A percentile compares a stretch with the other conserved stretches of the same genome.
Conservation (phyloP, 1,140 invertebrate genomes). For the Drosophila guanche region DNA sequence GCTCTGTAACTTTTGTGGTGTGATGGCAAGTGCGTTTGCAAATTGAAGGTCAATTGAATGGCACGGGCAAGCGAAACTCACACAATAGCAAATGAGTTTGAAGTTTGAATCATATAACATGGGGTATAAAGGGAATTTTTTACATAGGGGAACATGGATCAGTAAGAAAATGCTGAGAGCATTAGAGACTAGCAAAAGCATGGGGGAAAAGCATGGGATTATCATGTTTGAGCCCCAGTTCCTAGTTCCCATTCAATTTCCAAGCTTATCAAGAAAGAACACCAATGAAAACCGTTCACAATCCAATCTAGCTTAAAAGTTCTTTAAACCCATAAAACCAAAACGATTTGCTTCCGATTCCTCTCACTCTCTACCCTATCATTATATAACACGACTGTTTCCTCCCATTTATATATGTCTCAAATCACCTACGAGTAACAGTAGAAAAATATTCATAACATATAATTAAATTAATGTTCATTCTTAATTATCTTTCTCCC, state of each 20-base stretch:
- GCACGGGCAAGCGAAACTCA: conserved; percentile 38
- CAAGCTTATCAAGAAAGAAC: too few species aligned
- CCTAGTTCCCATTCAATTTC: too few species aligned
- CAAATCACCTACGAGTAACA: conserved; percentile 15
- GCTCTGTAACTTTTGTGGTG: conserved; percentile 33
- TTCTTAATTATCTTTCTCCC: conserved; percentile 17
- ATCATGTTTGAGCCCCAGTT: too few species aligned
- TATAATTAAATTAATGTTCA: conserved; percentile 35
- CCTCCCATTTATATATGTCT: conserved; percentile 8
- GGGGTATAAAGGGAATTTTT: background rate
- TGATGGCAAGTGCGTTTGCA: conserved; percentile 54
- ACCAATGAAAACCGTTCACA: too few species aligned
- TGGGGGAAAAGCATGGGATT: too few species aligned
- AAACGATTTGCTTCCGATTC: too few species aligned
- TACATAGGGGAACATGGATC: too few species aligned
- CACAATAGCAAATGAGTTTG: background rate
- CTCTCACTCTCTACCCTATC: background rate
- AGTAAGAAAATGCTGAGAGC: background rate
- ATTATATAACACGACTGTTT: conserved; percentile 17
- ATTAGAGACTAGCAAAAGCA: background rate
- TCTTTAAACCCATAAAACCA: too few species aligned
- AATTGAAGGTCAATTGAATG: conserved; percentile 70
- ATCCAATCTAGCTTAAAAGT: too few species aligned
- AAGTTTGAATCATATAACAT: background rate
- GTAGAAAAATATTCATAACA: conserved; percentile 31